Evolutionary conservation across 2,113 vertebrate genomes (phyloP), one percentile per base, ranked within the genome.

Genomic region (Daphoenositta chrysoptera): DNA sequence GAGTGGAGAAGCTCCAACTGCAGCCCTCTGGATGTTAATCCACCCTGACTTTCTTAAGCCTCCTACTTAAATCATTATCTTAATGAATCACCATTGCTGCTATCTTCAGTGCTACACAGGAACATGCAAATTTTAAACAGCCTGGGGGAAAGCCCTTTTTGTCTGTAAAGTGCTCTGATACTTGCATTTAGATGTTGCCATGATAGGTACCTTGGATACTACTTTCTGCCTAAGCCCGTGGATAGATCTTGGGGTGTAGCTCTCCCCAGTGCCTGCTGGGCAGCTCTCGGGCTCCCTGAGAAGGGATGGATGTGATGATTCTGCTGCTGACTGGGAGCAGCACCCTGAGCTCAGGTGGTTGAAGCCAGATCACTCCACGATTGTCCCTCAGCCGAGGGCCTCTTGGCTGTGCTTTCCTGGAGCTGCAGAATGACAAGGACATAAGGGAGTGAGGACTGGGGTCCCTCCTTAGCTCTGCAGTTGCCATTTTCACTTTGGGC

Each of bases 11-110:
- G 69, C 80, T 96, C 58, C 75, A 94, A 66, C 77, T 92, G 37
- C 69, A 94, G 53, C 69, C 91, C 91, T 96, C 28, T 82, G 79
- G 87, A 88, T 92, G 92, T 84, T 95, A 96, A 96, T 95, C 96
- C 83, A 95, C 83, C 80, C 86, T 35, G 80, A 91, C 76, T 93
- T 96, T 94, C 92, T 93, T 95, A 96, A 97, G 86, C 92, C 80
- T 96, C 92, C 92, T 95, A 96, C 90, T 94, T 96, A 96, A 96
- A 95, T 94, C 86, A 93, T 97, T 96, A 96, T 96, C 94, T 95
- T 96, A 97, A 93, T 96, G 94, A 97, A 97, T 97, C 96, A 93
- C 94, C 78, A 96, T 83, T 95, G 88, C 93, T 86, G 24, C 92
- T 94, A 93, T 97, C 92, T 96, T 93, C 85, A 78, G 60, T 68